Conservation (phyloP, 2,888 invertebrate genomes). For the Trissonchulus latispiculum region DNA sequence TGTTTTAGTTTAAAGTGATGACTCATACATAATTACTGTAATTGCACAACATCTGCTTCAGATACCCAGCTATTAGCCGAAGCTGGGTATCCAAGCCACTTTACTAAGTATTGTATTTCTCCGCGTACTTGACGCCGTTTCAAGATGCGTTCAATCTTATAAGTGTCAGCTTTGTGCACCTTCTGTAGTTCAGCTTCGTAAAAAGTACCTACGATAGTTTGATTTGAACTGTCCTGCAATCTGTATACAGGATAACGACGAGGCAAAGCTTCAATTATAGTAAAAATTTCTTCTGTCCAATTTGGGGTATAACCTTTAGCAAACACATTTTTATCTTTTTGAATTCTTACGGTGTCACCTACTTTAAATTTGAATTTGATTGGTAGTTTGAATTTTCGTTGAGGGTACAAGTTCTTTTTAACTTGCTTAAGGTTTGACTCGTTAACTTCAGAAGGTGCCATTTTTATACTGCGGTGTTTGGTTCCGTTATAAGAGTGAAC, state of each 20-base stretch:
- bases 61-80: background rate
- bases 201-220: background rate
- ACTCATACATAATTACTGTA: too few relatives aligned
- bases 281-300: slow-evolving; percentile 15
- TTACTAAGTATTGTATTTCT: background rate
- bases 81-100: slow-evolving; percentile 4
- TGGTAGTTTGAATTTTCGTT: background rate
- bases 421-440: background rate
- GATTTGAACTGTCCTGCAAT: background rate
- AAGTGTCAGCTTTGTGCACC: background rate
- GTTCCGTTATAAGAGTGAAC: slow-evolving; percentile 10
- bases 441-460: background rate
- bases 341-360: slow-evolving; percentile 7
- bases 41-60: background rate
- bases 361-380: slow-evolving; percentile 11
- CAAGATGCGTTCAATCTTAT: background rate
- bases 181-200: background rate
- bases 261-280: background rate
- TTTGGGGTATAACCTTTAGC: background rate
- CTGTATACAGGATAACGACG: background rate
- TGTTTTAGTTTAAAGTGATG: too few relatives aligned
- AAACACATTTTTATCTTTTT: slow-evolving; percentile 4
- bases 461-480: background rate
- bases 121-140: background rate
- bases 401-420: background rate